A percentile compares a stretch with the other conserved stretches of the same genome.
Conservation (phyloP, 2,113 vertebrate species). For the Sula dactylatra region DNA sequence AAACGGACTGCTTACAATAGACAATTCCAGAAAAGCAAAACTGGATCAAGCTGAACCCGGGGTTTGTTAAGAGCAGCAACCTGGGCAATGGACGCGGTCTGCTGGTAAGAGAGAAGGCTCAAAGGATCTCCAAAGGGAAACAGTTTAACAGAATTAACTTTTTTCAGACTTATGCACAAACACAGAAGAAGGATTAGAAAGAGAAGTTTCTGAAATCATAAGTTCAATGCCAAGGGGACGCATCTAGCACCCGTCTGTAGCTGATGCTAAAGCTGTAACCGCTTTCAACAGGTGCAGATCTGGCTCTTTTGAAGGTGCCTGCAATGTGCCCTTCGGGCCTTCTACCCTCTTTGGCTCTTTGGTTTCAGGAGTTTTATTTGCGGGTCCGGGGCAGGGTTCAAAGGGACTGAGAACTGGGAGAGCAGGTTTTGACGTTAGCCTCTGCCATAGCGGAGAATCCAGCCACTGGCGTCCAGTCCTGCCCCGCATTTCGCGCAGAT, state of each 20-base stretch:
- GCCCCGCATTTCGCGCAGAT: background rate
- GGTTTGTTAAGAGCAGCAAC: background rate
- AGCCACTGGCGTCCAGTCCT: background rate
- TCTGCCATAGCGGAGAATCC: background rate
- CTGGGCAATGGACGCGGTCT: background rate
- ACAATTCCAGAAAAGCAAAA: background rate
- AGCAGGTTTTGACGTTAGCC: background rate
- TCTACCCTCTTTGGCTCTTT: background rate
- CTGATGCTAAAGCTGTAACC: background rate
- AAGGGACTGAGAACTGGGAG: background rate
- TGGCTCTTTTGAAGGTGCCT: background rate
- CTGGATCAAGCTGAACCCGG: background rate
- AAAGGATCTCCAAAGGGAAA: background rate
- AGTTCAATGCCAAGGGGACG: background rate
- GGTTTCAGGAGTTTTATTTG: background rate
- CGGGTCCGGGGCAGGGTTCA: background rate
- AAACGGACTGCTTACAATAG: background rate
- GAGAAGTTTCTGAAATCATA: background rate
- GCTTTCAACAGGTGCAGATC: background rate
- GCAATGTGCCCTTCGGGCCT: background rate
- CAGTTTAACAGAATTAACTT: background rate
- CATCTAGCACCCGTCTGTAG: background rate
- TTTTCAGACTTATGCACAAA: background rate
- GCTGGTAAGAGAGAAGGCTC: background rate
- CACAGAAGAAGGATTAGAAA: background rate